phyloP scores from a whole-genome alignment of 1,140 invertebrate species.

The Lerema accius region DNA sequence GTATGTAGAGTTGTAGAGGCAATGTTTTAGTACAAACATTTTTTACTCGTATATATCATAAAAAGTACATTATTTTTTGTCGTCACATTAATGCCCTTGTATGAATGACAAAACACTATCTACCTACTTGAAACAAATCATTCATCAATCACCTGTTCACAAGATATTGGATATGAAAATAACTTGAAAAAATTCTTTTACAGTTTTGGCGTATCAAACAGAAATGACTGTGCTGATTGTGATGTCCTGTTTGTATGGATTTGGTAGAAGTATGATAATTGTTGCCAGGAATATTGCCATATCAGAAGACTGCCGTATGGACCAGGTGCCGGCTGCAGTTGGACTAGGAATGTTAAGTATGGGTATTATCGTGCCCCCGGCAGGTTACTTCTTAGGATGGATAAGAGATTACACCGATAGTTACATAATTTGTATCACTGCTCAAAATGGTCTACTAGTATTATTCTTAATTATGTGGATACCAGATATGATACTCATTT shows the following conservation, averaged over 20 bases:
- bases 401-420: constrained; percentile 85
- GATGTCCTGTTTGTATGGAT: constrained; percentile 84
- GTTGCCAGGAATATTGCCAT: constrained; percentile 88
- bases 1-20: too few relatives aligned
- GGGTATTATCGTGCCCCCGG: constrained; percentile 85
- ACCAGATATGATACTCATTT: constrained; percentile 79
- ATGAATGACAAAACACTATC: too few relatives aligned
- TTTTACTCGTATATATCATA: too few relatives aligned
- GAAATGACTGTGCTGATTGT: constrained; percentile 69
- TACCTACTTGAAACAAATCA: too few relatives aligned
- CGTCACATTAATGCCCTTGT: too few relatives aligned
- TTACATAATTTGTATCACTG: constrained; percentile 85
- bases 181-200: constrained; percentile 53
- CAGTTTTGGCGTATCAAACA: constrained; percentile 82
- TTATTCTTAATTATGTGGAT: constrained; percentile 84
- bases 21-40: too few relatives aligned
- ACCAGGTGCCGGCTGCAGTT: constrained; percentile 85
- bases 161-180: too few relatives aligned
- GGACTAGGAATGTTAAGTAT: constrained; percentile 89
- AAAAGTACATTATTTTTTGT: too few relatives aligned
- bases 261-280: constrained; percentile 86
- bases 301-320: constrained; percentile 85
- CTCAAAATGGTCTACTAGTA: constrained; percentile 83
- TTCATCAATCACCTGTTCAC: too few relatives aligned
- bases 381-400: constrained; percentile 87